Evolutionary conservation across 2,113 vertebrate genomes (phyloP).

Genomic region (Percina caprodes): DNA sequence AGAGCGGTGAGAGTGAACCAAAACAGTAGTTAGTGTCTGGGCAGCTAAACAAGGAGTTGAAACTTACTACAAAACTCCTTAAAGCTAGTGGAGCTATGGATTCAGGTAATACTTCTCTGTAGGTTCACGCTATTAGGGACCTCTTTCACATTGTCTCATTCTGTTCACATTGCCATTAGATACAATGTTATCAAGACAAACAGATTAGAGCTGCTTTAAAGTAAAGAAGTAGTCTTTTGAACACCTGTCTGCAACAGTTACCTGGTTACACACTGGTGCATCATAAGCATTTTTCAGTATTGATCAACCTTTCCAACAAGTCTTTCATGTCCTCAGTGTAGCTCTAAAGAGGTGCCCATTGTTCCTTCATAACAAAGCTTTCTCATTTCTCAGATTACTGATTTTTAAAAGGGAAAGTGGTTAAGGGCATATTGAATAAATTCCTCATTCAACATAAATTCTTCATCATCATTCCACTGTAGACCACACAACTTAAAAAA

Average conservation of each 20-base stretch:
- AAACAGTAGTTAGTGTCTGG: not conserved
- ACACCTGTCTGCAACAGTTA: not conserved
- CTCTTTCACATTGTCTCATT: not conserved
- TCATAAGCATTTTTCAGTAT: not conserved
- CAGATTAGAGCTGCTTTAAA: not conserved
- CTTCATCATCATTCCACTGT: not conserved
- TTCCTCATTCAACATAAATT: not conserved
- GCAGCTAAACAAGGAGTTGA: too few species aligned
- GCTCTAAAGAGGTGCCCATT: not conserved
- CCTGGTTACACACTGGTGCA: not conserved
- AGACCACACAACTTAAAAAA: too few species aligned
- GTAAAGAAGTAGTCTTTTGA: not conserved
- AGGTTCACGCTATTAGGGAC: not conserved
- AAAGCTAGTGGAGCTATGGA: not conserved
- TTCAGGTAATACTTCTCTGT: not conserved
- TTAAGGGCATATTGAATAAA: not conserved
- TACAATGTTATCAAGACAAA: not conserved
- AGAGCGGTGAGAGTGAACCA: not conserved
- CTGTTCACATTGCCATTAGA: too few species aligned
- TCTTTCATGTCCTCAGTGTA: not conserved
- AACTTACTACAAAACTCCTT: not conserved
- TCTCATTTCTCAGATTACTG: too few species aligned
- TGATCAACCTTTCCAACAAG: not conserved
- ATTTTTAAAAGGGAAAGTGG: not conserved
- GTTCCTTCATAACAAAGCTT: not conserved